Base-by-base conservation (phyloP, 1,140 invertebrate genomes). In the Matsumurasca onukii region DNA sequence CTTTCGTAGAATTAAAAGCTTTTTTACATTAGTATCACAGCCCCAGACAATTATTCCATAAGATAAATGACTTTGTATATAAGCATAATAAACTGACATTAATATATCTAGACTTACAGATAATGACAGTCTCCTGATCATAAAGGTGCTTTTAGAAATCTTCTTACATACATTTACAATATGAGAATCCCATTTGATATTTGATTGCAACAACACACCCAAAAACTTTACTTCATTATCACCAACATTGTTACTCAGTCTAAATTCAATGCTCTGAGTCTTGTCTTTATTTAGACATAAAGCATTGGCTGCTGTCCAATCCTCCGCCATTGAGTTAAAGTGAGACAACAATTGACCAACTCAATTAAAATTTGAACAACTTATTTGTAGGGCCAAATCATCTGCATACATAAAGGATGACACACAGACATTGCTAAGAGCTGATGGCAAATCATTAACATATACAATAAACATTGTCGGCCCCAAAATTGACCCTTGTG, bases 301-400 rank as follows among this genome's bases (percentile, higher is more conserved):
- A 52, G 20, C 49, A 52, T 52, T 52, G 20, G 49, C 49, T n/a
- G 49, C 49, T 5, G 49, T 52, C 49, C 49, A 52, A 52, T 52
- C 49, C 49, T 52, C 49, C 3, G 49, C 49, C 5, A 52, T 20
- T n/a, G 49, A 52, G 49, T 52, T 52, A 52, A 52, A 13, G 22
- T 52, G 49, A 52, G 49, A 52, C 49, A 52, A 5, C 20, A 52
- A 20, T 20, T 52, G 49, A 52, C 22, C 20, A 52, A 52, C 5
- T 52, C 5, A n/a, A n/a, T n/a, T n/a, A n/a, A n/a, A n/a, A n/a
- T n/a, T n/a, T n/a, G n/a, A n/a, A n/a, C n/a, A n/a, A n/a, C n/a
- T n/a, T n/a, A n/a, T n/a, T n/a, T n/a, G n/a, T n/a, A n/a, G n/a
- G n/a, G n/a, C n/a, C n/a, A 52, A 52, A 52, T 12, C 49, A 12